Evolutionary conservation across 2,797 vertebrate genomes (phyloP).

Genomic region (Spondyliosoma cantharus): DNA sequence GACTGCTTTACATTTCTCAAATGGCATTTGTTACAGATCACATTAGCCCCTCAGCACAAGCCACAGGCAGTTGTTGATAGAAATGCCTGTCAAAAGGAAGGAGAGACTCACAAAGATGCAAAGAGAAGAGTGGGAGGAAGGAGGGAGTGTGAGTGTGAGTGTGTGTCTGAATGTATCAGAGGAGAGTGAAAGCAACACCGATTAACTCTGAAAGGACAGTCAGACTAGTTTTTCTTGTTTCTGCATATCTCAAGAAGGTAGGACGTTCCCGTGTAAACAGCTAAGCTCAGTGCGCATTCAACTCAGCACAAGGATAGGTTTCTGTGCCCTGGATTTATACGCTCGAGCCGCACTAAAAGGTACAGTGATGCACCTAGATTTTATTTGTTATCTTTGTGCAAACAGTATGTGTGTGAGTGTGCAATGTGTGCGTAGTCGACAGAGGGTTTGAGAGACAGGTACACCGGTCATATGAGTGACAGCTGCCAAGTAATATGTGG

Average conservation of each 20-base stretch:
- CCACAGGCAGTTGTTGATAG: slow-evolving; percentile 40
- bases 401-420: slow-evolving; percentile 23
- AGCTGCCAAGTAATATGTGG: slow-evolving; percentile 8
- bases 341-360: slow-evolving; percentile 54
- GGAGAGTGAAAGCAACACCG: slow-evolving; percentile 56
- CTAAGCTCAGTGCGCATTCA: slow-evolving; percentile 48
- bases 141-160: slow-evolving; percentile 15
- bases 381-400: slow-evolving; percentile 12
- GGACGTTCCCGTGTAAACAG: slow-evolving; percentile 70
- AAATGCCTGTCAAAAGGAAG: slow-evolving; percentile 50
- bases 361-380: slow-evolving; percentile 61
- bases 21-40: slow-evolving; percentile 40
- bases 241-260: slow-evolving; percentile 77
- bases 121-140: slow-evolving; percentile 40
- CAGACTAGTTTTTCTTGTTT: slow-evolving; percentile 85
- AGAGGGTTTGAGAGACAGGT: background rate
- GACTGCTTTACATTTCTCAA: slow-evolving; percentile 33
- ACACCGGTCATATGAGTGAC: slow-evolving; percentile 27
- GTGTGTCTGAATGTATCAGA: slow-evolving; percentile 7
- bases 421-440: background rate
- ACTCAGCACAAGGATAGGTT: slow-evolving; percentile 52
- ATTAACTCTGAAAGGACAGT: slow-evolving; percentile 52
- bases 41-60: slow-evolving; percentile 29
- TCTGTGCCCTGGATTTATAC: slow-evolving; percentile 49
- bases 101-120: slow-evolving; percentile 33